Evolutionary conservation across 2,113 vertebrate species (phyloP).

Genomic region (Fregetta grallaria): DNA sequence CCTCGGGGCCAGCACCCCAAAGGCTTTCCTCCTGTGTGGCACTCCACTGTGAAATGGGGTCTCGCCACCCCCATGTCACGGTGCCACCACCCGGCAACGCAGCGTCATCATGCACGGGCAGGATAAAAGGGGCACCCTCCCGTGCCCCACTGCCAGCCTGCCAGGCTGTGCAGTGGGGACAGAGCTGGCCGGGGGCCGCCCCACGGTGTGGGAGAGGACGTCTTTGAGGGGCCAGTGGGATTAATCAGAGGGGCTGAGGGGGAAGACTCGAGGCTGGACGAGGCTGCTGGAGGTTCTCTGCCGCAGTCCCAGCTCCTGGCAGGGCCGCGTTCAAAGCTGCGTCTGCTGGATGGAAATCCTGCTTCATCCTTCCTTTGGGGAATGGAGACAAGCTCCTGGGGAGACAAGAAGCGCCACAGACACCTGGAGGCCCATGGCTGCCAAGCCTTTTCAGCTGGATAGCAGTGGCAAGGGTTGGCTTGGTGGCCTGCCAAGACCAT

Average conservation of each 20-base stretch:
- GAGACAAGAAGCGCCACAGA: neutral
- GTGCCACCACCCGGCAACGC: too few relatives aligned
- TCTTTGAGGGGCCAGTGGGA: neutral
- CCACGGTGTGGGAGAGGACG: neutral
- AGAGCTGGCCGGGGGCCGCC: too few relatives aligned
- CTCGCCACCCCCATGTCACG: neutral
- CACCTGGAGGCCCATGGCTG: too few relatives aligned
- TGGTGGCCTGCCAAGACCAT: too few relatives aligned
- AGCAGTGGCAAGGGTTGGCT: too few relatives aligned
- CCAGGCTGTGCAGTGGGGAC: neutral
- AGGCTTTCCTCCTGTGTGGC: neutral
- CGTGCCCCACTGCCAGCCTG: neutral
- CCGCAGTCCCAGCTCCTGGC: neutral
- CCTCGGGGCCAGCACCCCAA: neutral
- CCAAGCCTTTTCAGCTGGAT: too few relatives aligned
- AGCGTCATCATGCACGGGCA: neutral
- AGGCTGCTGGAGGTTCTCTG: neutral
- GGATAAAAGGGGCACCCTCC: neutral
- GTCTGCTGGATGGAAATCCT: neutral
- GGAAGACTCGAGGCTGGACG: accelerated
- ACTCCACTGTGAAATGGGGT: neutral
- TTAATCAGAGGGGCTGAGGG: neutral
- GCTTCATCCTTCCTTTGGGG: neutral
- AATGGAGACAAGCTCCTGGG: neutral
- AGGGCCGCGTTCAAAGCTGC: neutral